Evolutionary conservation across 2,797 vertebrate species (phyloP).

Genomic region (Numenius phaeopus): DNA sequence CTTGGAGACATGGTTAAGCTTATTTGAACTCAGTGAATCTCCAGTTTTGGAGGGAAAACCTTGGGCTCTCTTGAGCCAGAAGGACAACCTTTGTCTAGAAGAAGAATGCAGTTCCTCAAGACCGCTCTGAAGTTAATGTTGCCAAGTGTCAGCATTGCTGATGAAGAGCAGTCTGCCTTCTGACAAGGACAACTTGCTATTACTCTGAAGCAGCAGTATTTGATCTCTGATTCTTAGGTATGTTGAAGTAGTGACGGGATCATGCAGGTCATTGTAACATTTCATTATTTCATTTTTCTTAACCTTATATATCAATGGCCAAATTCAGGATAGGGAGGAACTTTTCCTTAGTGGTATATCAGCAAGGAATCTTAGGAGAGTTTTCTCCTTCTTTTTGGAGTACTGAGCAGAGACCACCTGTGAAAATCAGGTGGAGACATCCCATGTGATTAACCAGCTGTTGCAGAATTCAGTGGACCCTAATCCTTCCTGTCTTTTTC

Average conservation of each 20-base stretch:
- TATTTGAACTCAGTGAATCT: not conserved
- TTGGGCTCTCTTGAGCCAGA: not conserved
- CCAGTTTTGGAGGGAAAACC: not conserved
- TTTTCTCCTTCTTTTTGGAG: slow-evolving; percentile 17
- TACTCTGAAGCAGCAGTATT: not conserved
- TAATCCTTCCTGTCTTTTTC: slow-evolving; percentile 10
- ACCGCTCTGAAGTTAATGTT: not conserved
- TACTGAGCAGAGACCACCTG: not conserved
- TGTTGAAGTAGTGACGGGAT: not conserved
- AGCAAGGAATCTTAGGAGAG: not conserved
- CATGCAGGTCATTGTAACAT: slow-evolving; percentile 34
- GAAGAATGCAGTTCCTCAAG: not conserved
- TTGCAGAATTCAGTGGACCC: not conserved
- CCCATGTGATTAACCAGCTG: not conserved
- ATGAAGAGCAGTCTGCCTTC: slow-evolving; percentile 27
- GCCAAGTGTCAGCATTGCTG: not conserved
- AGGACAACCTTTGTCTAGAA: not conserved
- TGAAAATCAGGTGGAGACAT: not conserved
- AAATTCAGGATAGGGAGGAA: slow-evolving; percentile 42
- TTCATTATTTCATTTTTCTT: slow-evolving; percentile 32
- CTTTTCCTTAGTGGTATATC: slow-evolving; percentile 2
- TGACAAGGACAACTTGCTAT: slow-evolving; percentile 25
- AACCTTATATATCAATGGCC: slow-evolving; percentile 21
- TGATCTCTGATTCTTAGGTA: not conserved
- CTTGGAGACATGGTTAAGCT: not conserved